Evolutionary conservation across 1,140 invertebrate species (phyloP).

Genomic region (Pseudoatta argentina): DNA sequence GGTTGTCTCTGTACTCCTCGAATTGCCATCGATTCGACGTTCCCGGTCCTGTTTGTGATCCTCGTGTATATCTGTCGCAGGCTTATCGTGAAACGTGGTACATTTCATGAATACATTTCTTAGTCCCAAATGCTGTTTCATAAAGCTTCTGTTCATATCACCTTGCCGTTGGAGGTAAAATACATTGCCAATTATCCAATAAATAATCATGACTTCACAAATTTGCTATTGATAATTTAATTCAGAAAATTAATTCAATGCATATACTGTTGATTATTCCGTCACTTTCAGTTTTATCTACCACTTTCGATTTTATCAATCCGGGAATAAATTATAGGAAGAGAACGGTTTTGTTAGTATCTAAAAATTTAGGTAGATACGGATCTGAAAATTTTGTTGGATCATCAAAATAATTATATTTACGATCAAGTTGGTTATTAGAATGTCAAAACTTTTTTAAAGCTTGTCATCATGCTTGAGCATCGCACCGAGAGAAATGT

Average conservation of each 20-base stretch:
- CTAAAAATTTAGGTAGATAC: too few relatives aligned
- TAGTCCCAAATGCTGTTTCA: neutral
- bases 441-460: too few relatives aligned
- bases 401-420: too few relatives aligned
- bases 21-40: slow-evolving; percentile 46
- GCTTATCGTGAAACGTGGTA: slow-evolving; percentile 25
- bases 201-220: neutral
- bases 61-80: slow-evolving; percentile 24
- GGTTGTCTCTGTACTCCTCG: slow-evolving; percentile 34
- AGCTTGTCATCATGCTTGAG: too few relatives aligned
- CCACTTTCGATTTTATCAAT: too few relatives aligned
- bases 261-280: too few relatives aligned
- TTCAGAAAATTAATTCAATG: neutral
- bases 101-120: slow-evolving; percentile 40
- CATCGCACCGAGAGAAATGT: too few relatives aligned
- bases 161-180: neutral
- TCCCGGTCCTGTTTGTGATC: slow-evolving; percentile 15
- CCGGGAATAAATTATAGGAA: too few relatives aligned
- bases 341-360: too few relatives aligned
- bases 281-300: neutral
- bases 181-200: neutral
- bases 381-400: too few relatives aligned
- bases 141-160: neutral
- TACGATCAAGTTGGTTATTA: too few relatives aligned
- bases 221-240: neutral